A percentile compares a stretch with the other conserved stretches of the same genome.
These are phyloP conservation scores for Columba janthina DNA, from an alignment of 2,113 vertebrate genomes.

Conservation along the genomic window DNA sequence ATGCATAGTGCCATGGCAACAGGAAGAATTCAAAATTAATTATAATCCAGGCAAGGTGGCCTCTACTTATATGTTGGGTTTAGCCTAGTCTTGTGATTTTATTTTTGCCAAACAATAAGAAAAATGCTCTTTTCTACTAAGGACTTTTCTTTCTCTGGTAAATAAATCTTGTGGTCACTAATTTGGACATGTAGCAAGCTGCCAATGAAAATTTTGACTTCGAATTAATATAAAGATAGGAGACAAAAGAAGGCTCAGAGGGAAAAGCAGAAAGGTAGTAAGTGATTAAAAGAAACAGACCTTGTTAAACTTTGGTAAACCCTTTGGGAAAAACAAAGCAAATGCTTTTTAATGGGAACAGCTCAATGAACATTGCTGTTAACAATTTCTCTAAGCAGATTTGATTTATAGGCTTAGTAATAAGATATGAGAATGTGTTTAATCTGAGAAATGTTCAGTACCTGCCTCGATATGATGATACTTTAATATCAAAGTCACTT, in stretches of 20 bases:
- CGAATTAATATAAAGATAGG: not conserved
- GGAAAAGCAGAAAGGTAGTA: not conserved
- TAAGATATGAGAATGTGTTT: not conserved
- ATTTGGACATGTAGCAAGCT: not conserved
- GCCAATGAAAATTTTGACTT: not conserved
- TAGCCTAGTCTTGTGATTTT: not conserved
- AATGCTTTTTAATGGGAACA: not conserved
- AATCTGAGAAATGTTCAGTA: not conserved
- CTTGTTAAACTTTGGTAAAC: not conserved
- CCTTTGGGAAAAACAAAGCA: not conserved
- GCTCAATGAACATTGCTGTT: not conserved
- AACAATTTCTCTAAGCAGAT: not conserved
- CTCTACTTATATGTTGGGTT: not conserved
- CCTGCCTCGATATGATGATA: not conserved
- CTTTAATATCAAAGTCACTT: not conserved
- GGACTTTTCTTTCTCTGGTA: not conserved
- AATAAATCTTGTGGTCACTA: not conserved
- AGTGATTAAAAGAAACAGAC: not conserved
- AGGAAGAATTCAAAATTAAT: slow-evolving; percentile 37
- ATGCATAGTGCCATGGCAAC: slow-evolving; percentile 50
- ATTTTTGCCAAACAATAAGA: not conserved
- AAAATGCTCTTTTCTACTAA: not conserved
- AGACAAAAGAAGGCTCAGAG: not conserved
- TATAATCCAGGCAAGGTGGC: slow-evolving; percentile 2
- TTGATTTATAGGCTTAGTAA: not conserved